phyloP scores from a whole-genome alignment of 2,888 invertebrate genomes.

The Brachylomia viminalis region DNA sequence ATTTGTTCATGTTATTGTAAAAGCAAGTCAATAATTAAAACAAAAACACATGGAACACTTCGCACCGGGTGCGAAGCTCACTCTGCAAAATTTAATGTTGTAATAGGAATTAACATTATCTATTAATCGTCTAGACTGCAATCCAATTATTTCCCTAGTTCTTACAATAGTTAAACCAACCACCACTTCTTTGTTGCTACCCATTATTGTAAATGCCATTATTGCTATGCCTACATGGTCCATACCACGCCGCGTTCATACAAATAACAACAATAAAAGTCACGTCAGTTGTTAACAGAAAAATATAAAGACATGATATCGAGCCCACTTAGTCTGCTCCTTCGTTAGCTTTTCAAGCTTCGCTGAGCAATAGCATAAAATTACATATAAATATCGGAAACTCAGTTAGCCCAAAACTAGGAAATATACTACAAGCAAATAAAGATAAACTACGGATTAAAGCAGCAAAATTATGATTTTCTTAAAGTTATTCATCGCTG shows the following conservation, averaged over 20 bases:
- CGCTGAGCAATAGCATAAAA: not conserved
- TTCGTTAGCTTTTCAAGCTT: not conserved
- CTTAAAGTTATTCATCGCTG: not conserved
- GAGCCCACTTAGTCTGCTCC: not conserved
- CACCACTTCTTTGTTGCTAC: not conserved
- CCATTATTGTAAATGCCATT: constrained; percentile 1
- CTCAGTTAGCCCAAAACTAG: not conserved
- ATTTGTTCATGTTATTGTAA: not conserved
- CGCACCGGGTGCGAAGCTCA: not conserved
- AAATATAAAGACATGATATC: not conserved
- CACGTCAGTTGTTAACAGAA: constrained; percentile 5
- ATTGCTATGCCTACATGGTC: not conserved
- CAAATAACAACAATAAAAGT: not conserved
- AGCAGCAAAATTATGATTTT: not conserved
- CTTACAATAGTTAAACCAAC: not conserved
- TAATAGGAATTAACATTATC: not conserved
- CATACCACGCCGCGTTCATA: not conserved
- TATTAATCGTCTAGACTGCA: not conserved
- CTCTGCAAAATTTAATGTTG: not conserved
- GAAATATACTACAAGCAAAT: not conserved
- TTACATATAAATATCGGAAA: not conserved
- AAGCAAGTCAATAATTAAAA: not conserved
- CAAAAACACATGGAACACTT: not conserved
- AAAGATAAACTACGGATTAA: not conserved
- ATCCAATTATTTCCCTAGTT: constrained; percentile 12